These are phyloP conservation scores for Nesidiocoris tenuis DNA, from an alignment of 2,888 invertebrate genomes.

Conservation along the genomic window DNA sequence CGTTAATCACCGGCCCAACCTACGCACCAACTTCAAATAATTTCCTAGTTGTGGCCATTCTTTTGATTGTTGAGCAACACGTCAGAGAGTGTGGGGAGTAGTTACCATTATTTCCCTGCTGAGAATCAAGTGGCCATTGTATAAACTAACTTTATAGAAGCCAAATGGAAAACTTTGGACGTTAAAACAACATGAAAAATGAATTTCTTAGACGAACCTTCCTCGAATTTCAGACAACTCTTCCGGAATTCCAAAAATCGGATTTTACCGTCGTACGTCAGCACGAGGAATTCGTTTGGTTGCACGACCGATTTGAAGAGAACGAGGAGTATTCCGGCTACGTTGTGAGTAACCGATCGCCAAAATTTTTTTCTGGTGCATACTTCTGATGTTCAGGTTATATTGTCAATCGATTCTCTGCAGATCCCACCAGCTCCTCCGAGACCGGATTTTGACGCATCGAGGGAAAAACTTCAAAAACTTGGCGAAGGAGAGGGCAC, in stretches of 20 bases:
- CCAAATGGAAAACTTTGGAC: too few species aligned
- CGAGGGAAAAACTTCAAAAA: constrained; percentile 94
- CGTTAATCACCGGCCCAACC: too few species aligned
- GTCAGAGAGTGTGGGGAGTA: too few species aligned
- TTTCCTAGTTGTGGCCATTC: too few species aligned
- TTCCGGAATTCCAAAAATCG: constrained; percentile 85
- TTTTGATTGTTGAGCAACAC: too few species aligned
- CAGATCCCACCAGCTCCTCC: constrained; percentile 92
- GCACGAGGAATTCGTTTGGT: constrained; percentile 99
- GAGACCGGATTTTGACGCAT: constrained; percentile 97
- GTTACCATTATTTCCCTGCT: too few species aligned
- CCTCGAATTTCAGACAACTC: constrained; percentile 64
- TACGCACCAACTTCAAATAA: too few species aligned
- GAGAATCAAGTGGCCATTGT: too few species aligned
- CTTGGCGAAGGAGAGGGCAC: constrained; percentile 98
- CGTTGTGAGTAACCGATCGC: constrained; percentile 87
- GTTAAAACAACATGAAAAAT: too few species aligned
- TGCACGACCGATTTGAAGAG: constrained; percentile 95
- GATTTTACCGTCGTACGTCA: constrained; percentile 96
- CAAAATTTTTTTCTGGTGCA: not conserved
- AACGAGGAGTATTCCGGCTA: constrained; percentile 97
- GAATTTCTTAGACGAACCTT: too few species aligned
- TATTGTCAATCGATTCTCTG: not conserved
- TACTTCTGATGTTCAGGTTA: not conserved
- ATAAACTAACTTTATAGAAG: too few species aligned